phyloP scores from a whole-genome alignment of 2,888 invertebrate species.

The Girardia tigrina region DNA sequence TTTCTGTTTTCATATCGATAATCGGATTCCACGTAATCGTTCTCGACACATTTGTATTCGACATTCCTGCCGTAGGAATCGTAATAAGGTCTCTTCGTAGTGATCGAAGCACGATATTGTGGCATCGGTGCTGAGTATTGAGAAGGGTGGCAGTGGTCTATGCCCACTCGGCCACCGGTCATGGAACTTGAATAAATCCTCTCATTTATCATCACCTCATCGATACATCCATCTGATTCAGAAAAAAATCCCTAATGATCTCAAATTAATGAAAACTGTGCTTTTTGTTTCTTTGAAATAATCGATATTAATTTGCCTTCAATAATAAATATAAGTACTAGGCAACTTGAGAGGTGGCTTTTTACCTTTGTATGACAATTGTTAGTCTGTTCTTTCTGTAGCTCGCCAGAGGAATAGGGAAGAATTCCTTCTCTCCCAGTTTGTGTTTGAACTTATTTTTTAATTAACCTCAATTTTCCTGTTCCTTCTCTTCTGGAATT shows the following conservation, averaged over 20 bases:
- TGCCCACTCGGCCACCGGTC: not conserved
- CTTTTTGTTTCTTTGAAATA: no score
- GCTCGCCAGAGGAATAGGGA: not conserved
- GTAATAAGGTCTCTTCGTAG: not conserved
- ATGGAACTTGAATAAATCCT: not conserved
- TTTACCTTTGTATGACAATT: slow-evolving; percentile 23
- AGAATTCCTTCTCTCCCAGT: not conserved
- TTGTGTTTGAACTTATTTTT: slow-evolving; percentile 2
- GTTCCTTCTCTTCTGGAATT: not conserved
- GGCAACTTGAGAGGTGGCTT: slow-evolving; percentile 23
- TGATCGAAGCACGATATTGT: not conserved
- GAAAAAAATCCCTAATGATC: not conserved
- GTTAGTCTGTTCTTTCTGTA: slow-evolving; percentile 10
- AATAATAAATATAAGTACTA: slow-evolving; percentile 18
- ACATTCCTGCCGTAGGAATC: not conserved
- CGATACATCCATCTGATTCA: slow-evolving; percentile 4
- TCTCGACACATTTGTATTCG: slow-evolving; percentile 12
- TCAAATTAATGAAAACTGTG: not conserved
- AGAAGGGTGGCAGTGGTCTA: not conserved
- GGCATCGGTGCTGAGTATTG: slow-evolving; percentile 18
- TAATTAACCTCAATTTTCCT: not conserved
- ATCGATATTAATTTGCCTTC: slow-evolving; percentile 19
- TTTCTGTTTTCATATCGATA: not conserved
- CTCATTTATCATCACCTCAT: slow-evolving; percentile 5
- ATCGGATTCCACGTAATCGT: not conserved